Base-by-base conservation (phyloP, 2,113 vertebrate species). In the Tragulus kanchil region DNA sequence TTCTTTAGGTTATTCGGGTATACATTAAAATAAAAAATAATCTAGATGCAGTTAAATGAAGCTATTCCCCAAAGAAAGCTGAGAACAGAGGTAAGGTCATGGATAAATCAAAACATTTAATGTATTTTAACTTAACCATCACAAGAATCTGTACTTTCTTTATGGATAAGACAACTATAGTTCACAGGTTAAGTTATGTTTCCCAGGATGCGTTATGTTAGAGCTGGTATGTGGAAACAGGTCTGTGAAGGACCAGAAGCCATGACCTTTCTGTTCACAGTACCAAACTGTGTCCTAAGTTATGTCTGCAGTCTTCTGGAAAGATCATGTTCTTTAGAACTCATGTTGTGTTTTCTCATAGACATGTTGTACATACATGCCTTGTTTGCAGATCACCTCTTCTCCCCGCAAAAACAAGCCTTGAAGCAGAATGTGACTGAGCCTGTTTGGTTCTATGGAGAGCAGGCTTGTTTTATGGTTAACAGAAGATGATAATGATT, bases 1-100 rank as follows among this genome's bases (percentile, higher is more conserved):
- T 91, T 91, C 56, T 36, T 83, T 79, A 85, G 64, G 45, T 67
- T 62, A 79, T 92, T 71, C 94, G 59, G 19, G 25, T 81, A 6
- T 50, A 77, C 6, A 0, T 94, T 94, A 89, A 88, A 77, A 52
- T 92, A 69, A 94, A 95, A 90, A 87, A 69, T 83, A 83, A 67
- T 94, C 28, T 71, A 82, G 31, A 59, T 73, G 15, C 3, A 73
- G 36, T 78, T 90, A 93, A 88, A 19, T 89, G 59, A 97, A 95
- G 94, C 71, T 13, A 54, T 54, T 86, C 19, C 36, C 91, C 61
- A 67, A 77, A 75, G 81, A 71, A 90, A 92, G 58, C 31, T 58
- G 45, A 94, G 90, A 69, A 58, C 45, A 94, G 71, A 14, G 19
- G 71, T 88, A 86, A 90, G 95, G 25, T 3, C n/a, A 15, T 77